Base-by-base conservation (phyloP, 2,797 vertebrate species). In the Odontamblyopus lacepedii region DNA sequence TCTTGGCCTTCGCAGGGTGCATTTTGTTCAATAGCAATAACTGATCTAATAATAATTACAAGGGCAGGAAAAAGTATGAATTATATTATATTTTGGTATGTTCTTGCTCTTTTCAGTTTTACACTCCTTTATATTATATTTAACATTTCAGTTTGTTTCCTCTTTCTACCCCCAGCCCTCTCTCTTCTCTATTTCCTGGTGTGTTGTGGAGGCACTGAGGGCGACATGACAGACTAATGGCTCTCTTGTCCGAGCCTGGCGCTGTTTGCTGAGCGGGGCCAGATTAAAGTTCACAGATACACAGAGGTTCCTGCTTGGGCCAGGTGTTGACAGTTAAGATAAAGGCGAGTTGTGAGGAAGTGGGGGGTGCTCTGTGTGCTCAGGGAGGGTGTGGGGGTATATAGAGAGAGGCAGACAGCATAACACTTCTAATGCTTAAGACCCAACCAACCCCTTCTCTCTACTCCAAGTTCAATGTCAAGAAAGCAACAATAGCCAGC, bases 321-420 rank as follows among this genome's bases (percentile, higher is more conserved):
- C 93, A 94, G 93, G 90, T 96, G 92, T 93, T 93, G 93, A 91
- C 92, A 92, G 89, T 85, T 89, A 89, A 93, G 94, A 92, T 93
- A 84, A 95, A 94, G 91, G 81, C 77, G 83, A 91, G 77, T 77
- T 19, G 70, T 67, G 69, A 85, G 80, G 62, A 85, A 90, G 85
- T 89, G 82, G 84, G 79, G 79, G 86, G 70, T 81, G 87, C 53
- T 71, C 27, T 55, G 50, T 67, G 50, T 67, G 65, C 50, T 53
- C 48, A 67, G 83, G 80, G 75, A 76, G 84, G 82, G 80, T 85
- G 86, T 72, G 78, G 72, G 80, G 82, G 13, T 15, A 16, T 48
- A 73, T 72, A 66, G 83, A 80, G 73, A 26, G 44, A 38, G 63
- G 50, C 80, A 85, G 73, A 81, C 62, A 80, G 59, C 59, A 61